Base-by-base conservation (phyloP, 2,888 invertebrate species). In the Aleiodes alternator region DNA sequence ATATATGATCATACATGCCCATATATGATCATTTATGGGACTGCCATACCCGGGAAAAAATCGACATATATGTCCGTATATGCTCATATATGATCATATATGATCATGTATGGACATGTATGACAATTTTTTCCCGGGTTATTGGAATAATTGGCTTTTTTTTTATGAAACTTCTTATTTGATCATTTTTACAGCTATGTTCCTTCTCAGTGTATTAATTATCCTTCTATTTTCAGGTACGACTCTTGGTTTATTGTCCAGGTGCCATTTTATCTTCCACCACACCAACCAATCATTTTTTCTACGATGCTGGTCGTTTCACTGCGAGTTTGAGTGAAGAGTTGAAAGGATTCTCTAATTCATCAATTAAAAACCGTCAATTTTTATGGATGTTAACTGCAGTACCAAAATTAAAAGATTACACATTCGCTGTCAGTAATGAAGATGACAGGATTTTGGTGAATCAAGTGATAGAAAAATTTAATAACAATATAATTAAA, bases 331-430 rank as follows among this genome's bases (percentile, higher is more conserved):
- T 97, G 79, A 94, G 96, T 83, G 91, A 91, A 31, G 92, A 92
- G 29, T 88, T 97, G 48, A 91, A 93, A 91, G 95, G 92, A 81
- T 97, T 96, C 88, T 90, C 92, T 78, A 95, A 96, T 88, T 92
- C 93, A 0, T 95, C 93, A 0, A 94, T 94, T 81, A 92, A 93
- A 4, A 89, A 90, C 1, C 93, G 94, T 76, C 91, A 92, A 81
- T 92, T 93, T n/a, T 87, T 95, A 12, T 98, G 97, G 97, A 94
- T 93, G 92, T 87, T 98, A 81, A 90, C 91, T 5, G 92, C 93
- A 55, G 91, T 95, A 0, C 94, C 95, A 0, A 91, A 93, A 59
- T 87, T 97, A 23, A 91, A 91, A 0, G 92, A 95, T 78, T 97
- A 95, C 87, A 88, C 94, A 8, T 93, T 92, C 83, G 95, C 92